Base-by-base conservation (phyloP, 2,113 vertebrate species). In the mouse (Mus musculus) region DNA sequence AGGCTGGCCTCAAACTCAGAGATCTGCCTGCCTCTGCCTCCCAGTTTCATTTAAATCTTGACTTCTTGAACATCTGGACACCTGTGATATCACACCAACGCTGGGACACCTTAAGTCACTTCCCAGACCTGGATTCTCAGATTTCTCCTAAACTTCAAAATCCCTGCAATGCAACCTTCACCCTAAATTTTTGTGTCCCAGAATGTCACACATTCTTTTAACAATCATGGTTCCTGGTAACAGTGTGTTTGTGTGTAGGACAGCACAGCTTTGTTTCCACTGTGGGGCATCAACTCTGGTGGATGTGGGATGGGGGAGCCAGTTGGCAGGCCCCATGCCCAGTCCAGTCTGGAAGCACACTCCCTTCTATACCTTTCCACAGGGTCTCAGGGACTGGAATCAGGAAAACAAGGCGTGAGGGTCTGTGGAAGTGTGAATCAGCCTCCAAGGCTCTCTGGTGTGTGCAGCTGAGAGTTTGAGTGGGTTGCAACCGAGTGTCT, bases 331-430 rank as follows among this genome's bases (percentile, higher is more conserved):
- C 81, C 76, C 78, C 88, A 92, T 63, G 39, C 71, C 39, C 1
- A 86, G 90, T 17, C 33, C 78, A 36, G 93, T 52, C 63, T 5
- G 71, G 96, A 87, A 96, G 71, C 86, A 20, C 61, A 1, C 61
- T 59, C 59, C 63, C 42, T 76, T 81, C 65, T 26, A 6, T 10
- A 63, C 86, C 76, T 63, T 71, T 33, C 36, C 56, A 72, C 81
- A n/a, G 56, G 33, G 10, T 88, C 87, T 87, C 86, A 65, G 88
- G 93, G 65, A 49, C 73, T 88, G 65, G 42, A 88, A 76, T 76
- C 89, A 91, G 89, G 81, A 95, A 93, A 95, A 91, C 95, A 65
- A 87, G 69, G 59, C 10, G 63, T 63, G 88, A 75, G 75, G 46
- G 92, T 92, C 6, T 73, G 81, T 88, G 89, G 65, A 72, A 10